Percentiles rank a stretch among this genome's conserved stretches.
Conservation (phyloP, 2,888 invertebrate genomes). For the Drosophila quinaria region DNA sequence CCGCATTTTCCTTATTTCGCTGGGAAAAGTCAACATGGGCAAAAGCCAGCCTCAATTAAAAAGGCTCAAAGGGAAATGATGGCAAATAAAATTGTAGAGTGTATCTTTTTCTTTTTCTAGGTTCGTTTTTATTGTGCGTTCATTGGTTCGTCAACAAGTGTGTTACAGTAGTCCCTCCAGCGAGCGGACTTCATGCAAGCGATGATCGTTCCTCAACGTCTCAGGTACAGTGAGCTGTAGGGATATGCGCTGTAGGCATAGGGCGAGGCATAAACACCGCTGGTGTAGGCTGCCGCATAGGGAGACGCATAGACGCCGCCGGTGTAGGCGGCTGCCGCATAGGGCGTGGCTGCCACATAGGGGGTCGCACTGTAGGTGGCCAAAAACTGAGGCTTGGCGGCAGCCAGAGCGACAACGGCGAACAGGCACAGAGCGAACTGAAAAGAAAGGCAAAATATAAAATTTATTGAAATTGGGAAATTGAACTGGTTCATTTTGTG, state of each 20-base stretch:
- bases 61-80: constrained; percentile 39
- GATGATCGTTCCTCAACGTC: constrained; percentile 48
- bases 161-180: constrained; percentile 49
- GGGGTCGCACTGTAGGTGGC: constrained; percentile 75
- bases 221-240: constrained; percentile 72
- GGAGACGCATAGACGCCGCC: constrained; percentile 75
- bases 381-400: constrained; percentile 77
- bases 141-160: constrained; percentile 50
- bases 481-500: not conserved
- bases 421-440: constrained; percentile 78
- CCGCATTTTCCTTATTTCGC: constrained; percentile 7
- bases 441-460: not conserved
- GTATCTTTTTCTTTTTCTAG: constrained; percentile 37
- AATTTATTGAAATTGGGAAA: not conserved
- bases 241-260: constrained; percentile 80
- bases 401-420: constrained; percentile 73
- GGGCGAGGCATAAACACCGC: constrained; percentile 75
- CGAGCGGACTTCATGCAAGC: not conserved
- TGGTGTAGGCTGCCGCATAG: constrained; percentile 73
- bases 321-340: constrained; percentile 68
- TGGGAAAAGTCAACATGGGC: constrained; percentile 7
- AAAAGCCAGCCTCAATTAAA: constrained; percentile 19
- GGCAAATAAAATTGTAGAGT: constrained; percentile 38
- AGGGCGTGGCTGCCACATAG: constrained; percentile 75
- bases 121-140: constrained; percentile 47